Evolutionary conservation across 2,888 invertebrate genomes (phyloP).

Genomic region (Diaphora mendica): DNA sequence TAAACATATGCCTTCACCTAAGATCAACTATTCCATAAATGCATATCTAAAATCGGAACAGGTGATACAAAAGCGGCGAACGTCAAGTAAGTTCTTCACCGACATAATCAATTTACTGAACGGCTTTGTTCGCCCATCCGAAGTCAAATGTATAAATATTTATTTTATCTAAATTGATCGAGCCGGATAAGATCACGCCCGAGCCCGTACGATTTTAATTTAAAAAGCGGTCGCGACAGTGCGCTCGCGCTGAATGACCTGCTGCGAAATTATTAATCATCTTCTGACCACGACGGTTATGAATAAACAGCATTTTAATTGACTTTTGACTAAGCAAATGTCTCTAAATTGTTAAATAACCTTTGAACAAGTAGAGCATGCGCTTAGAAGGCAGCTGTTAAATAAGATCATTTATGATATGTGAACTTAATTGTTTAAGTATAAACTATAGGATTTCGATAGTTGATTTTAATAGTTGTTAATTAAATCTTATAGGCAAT

Average conservation of each 20-base stretch:
- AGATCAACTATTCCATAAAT: constrained; percentile 26
- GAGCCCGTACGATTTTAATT: constrained; percentile 83
- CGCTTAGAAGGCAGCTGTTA: constrained; percentile 54
- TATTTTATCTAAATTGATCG: constrained; percentile 87
- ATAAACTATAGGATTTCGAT: neutral
- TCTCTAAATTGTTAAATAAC: constrained; percentile 75
- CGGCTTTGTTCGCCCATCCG: constrained; percentile 83
- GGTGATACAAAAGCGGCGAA: constrained; percentile 75
- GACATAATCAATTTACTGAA: constrained; percentile 84
- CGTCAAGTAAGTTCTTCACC: constrained; percentile 72
- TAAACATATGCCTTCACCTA: constrained; percentile 24
- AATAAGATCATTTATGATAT: constrained; percentile 22
- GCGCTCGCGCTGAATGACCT: constrained; percentile 74
- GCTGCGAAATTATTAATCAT: constrained; percentile 86
- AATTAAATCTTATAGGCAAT: too few species aligned
- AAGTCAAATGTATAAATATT: constrained; percentile 85
- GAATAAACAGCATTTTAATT: constrained; percentile 84
- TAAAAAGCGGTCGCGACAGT: constrained; percentile 81
- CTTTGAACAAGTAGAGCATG: constrained; percentile 63
- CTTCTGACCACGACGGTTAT: constrained; percentile 63
- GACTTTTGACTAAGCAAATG: constrained; percentile 80
- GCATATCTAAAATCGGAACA: constrained; percentile 70
- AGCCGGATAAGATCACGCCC: constrained; percentile 83
- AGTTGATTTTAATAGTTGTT: constrained; percentile 9
- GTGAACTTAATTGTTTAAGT: constrained; percentile 1